A percentile compares a stretch with the other conserved stretches of the same genome.
These are phyloP conservation scores for Axis porcinus DNA, from an alignment of 2,113 vertebrate genomes.

Conservation along the genomic window DNA sequence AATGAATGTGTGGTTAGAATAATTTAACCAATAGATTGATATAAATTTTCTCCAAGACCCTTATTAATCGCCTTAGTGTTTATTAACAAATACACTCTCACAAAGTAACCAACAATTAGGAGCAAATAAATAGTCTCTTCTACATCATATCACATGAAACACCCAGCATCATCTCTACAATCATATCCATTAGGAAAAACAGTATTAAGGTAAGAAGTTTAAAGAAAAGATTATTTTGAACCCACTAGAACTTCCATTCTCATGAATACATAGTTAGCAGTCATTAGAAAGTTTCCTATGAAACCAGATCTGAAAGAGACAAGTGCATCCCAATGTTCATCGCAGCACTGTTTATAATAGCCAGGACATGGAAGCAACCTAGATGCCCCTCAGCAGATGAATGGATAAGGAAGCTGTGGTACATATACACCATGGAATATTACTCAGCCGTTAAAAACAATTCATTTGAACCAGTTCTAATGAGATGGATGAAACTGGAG, in stretches of 20 bases:
- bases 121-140: neutral
- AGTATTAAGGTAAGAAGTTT: neutral
- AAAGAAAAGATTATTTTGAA: conserved; percentile 25
- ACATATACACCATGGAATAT: too few relatives aligned
- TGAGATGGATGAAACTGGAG: too few relatives aligned
- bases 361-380: too few relatives aligned
- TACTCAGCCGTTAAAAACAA: too few relatives aligned
- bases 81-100: neutral
- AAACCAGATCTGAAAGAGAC: too few relatives aligned
- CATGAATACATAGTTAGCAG: neutral
- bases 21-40: neutral
- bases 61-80: neutral
- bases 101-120: neutral
- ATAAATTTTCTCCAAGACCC: neutral
- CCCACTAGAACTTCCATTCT: neutral
- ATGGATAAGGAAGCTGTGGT: too few relatives aligned
- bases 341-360: too few relatives aligned
- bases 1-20: neutral
- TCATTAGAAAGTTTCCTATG: neutral
- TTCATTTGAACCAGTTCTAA: too few relatives aligned
- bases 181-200: neutral
- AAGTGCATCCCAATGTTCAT: too few relatives aligned
- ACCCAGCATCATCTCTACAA: neutral
- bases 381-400: too few relatives aligned
- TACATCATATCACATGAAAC: neutral